These are phyloP conservation scores for Irena cyanogastra DNA, from an alignment of 2,113 vertebrate genomes.

Conservation along the genomic window DNA sequence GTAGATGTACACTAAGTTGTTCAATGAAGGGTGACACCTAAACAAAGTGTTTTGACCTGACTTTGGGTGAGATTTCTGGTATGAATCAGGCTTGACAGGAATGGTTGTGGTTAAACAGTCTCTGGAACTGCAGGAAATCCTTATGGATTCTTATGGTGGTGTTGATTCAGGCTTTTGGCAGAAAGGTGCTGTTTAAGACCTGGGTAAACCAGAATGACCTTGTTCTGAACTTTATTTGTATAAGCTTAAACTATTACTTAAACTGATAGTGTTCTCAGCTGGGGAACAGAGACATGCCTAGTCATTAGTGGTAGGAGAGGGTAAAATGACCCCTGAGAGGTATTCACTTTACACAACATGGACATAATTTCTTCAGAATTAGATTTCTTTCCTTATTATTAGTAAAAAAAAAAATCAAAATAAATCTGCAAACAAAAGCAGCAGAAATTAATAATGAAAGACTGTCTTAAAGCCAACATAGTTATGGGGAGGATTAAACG, in stretches of 20 bases:
- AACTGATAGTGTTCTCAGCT: neutral
- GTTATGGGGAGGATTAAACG: neutral
- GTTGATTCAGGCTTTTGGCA: neutral
- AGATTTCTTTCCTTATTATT: neutral
- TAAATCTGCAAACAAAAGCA: neutral
- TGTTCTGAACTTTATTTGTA: conserved; percentile 6
- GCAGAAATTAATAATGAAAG: neutral
- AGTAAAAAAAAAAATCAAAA: neutral
- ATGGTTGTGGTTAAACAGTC: neutral
- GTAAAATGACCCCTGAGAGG: neutral
- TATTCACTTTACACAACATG: neutral
- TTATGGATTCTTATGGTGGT: neutral
- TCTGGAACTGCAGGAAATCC: neutral
- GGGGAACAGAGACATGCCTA: neutral
- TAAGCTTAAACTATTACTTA: conserved; percentile 6
- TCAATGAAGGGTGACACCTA: neutral
- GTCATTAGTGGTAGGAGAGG: neutral
- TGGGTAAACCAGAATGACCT: conserved; percentile 6
- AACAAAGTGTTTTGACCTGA: neutral
- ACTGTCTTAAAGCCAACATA: neutral
- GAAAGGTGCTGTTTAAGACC: neutral
- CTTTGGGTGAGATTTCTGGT: neutral
- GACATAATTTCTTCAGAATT: neutral
- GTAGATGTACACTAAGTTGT: neutral
- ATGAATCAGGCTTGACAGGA: neutral